Evolutionary conservation across 2,888 invertebrate genomes (phyloP).

Genomic region (Zele albiditarsus): DNA sequence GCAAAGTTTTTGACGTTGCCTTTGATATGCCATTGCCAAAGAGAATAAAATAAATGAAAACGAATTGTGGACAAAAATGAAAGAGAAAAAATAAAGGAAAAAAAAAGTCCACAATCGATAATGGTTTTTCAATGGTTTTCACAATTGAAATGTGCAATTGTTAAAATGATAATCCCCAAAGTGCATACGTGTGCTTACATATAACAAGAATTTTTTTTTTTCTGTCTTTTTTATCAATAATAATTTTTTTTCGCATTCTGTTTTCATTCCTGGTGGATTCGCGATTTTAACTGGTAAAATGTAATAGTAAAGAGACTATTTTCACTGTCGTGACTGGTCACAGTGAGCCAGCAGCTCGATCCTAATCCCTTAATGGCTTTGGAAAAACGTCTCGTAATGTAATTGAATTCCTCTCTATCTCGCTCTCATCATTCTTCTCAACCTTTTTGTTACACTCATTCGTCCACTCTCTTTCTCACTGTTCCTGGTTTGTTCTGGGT

Average conservation of each 20-base stretch:
- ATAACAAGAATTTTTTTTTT: not conserved
- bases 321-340: slow-evolving; percentile 53
- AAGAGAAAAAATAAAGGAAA: not conserved
- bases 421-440: not conserved
- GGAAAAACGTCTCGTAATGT: slow-evolving; percentile 54
- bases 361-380: slow-evolving; percentile 54
- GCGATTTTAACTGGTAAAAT: slow-evolving; percentile 27
- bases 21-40: not conserved
- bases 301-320: slow-evolving; percentile 43
- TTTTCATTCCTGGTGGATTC: not conserved
- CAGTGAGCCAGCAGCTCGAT: slow-evolving; percentile 47
- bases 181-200: not conserved
- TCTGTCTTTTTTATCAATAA: not conserved
- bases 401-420: slow-evolving; percentile 50
- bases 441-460: not conserved
- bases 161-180: not conserved
- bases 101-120: not conserved
- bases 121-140: not conserved
- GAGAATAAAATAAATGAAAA: not conserved
- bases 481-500: not conserved
- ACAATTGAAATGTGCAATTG: not conserved
- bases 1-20: not conserved
- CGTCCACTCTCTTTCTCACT: slow-evolving; percentile 38
- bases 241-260: not conserved
- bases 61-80: not conserved